A percentile compares a stretch with the other conserved stretches of the same genome.
These are phyloP conservation scores for Pelvicachromis taeniatus DNA, from an alignment of 2,113 vertebrate genomes.

Conservation along the genomic window DNA sequence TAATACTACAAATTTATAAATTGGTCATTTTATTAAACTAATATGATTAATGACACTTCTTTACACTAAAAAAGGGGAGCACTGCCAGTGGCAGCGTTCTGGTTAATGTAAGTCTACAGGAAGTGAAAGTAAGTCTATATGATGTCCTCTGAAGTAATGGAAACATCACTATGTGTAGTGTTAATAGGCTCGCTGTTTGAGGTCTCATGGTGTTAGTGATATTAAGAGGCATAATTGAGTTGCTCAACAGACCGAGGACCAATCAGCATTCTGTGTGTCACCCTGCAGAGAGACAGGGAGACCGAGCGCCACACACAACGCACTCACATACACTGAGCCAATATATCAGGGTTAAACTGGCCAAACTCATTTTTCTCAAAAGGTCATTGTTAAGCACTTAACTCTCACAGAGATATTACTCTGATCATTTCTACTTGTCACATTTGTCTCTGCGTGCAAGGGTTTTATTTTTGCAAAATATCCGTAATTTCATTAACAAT, in stretches of 20 bases:
- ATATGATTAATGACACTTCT: neutral
- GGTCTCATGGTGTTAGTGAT: constrained; percentile 49
- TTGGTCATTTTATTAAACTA: neutral
- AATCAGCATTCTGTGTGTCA: constrained; percentile 32
- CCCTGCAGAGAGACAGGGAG: constrained; percentile 11
- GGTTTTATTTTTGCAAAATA: neutral
- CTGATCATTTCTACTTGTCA: neutral
- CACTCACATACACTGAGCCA: neutral
- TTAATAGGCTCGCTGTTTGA: constrained; percentile 37
- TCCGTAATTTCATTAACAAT: neutral
- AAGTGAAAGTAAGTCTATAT: neutral
- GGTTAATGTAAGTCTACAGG: neutral
- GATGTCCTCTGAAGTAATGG: neutral
- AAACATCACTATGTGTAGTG: neutral
- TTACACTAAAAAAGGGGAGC: neutral
- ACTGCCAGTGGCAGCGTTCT: neutral
- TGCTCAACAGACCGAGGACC: constrained; percentile 59
- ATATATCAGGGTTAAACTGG: constrained; percentile 25
- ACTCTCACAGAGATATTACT: neutral
- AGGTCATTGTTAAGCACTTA: constrained; percentile 31
- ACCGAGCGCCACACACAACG: neutral
- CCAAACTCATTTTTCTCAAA: constrained; percentile 5
- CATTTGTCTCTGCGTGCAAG: neutral
- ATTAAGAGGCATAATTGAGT: constrained; percentile 63
- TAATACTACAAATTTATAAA: neutral